phyloP scores from a whole-genome alignment of 2,888 invertebrate genomes.

The Lasiommata megera region DNA sequence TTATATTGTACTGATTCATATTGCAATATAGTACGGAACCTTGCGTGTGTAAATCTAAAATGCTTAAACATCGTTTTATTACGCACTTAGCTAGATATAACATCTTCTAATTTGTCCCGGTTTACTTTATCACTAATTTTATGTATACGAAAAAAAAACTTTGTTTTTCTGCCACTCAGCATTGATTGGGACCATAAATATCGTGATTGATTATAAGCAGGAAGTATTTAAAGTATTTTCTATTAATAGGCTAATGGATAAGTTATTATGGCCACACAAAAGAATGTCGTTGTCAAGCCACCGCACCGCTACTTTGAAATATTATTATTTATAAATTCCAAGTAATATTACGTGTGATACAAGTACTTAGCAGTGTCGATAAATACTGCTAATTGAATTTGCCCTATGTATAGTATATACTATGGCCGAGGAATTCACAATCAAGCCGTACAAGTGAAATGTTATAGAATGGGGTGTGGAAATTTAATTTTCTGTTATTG shows the following conservation, averaged over 20 bases:
- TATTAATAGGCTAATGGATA: not conserved
- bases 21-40: too few species aligned
- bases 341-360: not conserved
- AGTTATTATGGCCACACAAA: not conserved
- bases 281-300: constrained; percentile 10
- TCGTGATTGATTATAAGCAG: not conserved
- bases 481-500: not conserved
- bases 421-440: constrained; percentile 3
- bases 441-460: not conserved
- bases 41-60: too few species aligned
- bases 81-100: too few species aligned
- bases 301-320: not conserved
- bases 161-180: too few species aligned
- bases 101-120: too few species aligned
- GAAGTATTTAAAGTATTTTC: not conserved
- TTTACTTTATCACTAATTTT: too few species aligned
- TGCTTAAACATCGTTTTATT: too few species aligned
- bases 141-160: too few species aligned
- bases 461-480: not conserved
- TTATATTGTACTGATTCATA: too few species aligned
- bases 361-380: not conserved
- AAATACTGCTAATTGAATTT: constrained; percentile 2
- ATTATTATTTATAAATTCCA: not conserved
- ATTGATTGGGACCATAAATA: too few species aligned
- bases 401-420: not conserved